Evolutionary conservation across 2,113 vertebrate genomes (phyloP).

Genomic region (Channa argus): DNA sequence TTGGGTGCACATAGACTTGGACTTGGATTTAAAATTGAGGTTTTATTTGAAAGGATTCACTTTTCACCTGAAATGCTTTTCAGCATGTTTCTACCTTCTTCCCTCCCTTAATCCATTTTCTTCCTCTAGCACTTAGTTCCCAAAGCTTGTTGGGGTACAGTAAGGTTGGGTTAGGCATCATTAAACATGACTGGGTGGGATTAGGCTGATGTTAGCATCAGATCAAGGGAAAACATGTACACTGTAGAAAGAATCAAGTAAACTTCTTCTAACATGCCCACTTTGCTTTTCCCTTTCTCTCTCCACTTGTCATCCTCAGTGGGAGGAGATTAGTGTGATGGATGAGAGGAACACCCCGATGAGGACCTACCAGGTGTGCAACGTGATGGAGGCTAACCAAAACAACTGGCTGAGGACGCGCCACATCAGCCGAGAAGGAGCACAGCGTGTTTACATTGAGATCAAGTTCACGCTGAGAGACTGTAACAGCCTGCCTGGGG

Average conservation of each 20-base stretch:
- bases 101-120: not conserved
- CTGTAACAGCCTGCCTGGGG: conserved; percentile 88
- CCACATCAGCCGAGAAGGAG: conserved; percentile 84
- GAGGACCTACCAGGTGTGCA: conserved; percentile 88
- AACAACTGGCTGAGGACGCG: conserved; percentile 88
- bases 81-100: not conserved
- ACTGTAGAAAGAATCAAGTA: too few relatives aligned
- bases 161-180: too few relatives aligned
- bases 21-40: conserved; percentile 31
- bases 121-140: too few relatives aligned
- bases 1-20: not conserved
- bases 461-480: conserved; percentile 89
- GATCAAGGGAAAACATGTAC: too few relatives aligned
- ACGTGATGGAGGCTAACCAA: conserved; percentile 88
- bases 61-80: conserved; percentile 4
- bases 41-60: conserved; percentile 30
- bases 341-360: conserved; percentile 87
- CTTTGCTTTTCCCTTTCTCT: not conserved
- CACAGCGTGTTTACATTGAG: conserved; percentile 87
- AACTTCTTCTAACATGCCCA: not conserved
- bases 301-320: conserved; percentile 68
- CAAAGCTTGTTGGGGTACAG: too few relatives aligned
- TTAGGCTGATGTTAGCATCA: too few relatives aligned
- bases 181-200: too few relatives aligned
- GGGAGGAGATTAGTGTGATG: conserved; percentile 91